A percentile compares a stretch with the other conserved stretches of the same genome.
Conservation (phyloP, 2,113 vertebrate species). For the Strix aluco region DNA sequence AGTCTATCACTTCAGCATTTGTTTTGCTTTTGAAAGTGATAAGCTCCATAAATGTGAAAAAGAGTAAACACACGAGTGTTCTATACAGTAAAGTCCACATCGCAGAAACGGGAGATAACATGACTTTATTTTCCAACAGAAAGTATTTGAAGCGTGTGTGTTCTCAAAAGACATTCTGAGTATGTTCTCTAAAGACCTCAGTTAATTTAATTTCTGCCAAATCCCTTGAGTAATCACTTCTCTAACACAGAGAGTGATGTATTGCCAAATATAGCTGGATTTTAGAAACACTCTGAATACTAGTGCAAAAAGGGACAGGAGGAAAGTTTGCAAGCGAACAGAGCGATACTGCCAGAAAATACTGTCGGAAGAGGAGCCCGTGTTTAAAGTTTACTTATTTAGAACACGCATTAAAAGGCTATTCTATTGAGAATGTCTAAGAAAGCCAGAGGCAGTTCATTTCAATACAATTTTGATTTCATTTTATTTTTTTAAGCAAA, state of each 20-base stretch:
- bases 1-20: conserved; percentile 45
- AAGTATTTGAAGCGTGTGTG: neutral
- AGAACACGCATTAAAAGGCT: neutral
- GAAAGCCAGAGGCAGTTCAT: neutral
- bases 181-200: conserved; percentile 40
- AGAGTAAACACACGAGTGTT: neutral
- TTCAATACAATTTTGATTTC: neutral
- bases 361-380: neutral
- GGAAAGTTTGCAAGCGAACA: conserved; percentile 7
- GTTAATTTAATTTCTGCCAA: conserved; percentile 58
- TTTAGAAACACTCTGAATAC: conserved; percentile 12
- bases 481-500: conserved; percentile 19
- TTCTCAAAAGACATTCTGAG: conserved; percentile 33
- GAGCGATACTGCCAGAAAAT: neutral
- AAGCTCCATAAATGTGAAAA: neutral
- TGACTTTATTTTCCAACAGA: neutral
- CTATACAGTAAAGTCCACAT: neutral
- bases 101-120: accelerated
- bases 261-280: conserved; percentile 42
- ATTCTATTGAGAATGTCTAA: neutral
- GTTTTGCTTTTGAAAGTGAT: conserved; percentile 29
- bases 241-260: neutral
- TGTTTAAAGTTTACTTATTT: neutral
- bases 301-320: neutral
- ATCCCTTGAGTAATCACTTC: conserved; percentile 42